phyloP scores from a whole-genome alignment of 2,797 vertebrate species.

The Otus scops region DNA sequence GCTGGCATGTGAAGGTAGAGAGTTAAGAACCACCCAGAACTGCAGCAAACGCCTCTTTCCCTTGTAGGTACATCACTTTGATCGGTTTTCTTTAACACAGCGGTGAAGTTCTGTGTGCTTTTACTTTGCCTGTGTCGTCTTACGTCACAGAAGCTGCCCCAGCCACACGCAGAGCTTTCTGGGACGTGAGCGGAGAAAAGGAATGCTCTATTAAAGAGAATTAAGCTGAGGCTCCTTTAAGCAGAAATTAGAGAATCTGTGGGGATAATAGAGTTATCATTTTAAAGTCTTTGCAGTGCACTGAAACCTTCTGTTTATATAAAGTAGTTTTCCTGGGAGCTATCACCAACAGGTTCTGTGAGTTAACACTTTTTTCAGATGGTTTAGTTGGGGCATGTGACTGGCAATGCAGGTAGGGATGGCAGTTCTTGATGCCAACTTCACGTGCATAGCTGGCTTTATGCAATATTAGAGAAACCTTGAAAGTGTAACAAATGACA shows the following conservation, averaged over 20 bases:
- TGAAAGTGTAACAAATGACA: neutral
- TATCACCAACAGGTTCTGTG: neutral
- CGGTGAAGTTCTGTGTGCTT: neutral
- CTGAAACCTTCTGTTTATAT: neutral
- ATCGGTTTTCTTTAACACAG: neutral
- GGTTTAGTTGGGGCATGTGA: neutral
- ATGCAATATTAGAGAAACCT: neutral
- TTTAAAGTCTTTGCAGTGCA: neutral
- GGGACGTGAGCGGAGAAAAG: neutral
- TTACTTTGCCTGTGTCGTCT: neutral
- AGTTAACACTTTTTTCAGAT: neutral
- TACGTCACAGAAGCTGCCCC: neutral
- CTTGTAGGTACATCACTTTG: accelerated
- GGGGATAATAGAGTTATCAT: neutral
- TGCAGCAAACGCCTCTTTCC: neutral
- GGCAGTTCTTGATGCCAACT: neutral
- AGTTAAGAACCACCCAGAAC: neutral
- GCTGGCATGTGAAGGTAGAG: neutral
- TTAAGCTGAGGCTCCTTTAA: neutral
- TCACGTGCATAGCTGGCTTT: neutral
- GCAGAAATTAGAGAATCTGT: neutral
- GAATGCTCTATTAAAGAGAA: neutral
- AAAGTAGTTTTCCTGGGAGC: neutral
- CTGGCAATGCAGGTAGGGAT: neutral
- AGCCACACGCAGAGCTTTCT: neutral